Conservation (phyloP, 2,888 invertebrate genomes). For the Philonicus albiceps region DNA sequence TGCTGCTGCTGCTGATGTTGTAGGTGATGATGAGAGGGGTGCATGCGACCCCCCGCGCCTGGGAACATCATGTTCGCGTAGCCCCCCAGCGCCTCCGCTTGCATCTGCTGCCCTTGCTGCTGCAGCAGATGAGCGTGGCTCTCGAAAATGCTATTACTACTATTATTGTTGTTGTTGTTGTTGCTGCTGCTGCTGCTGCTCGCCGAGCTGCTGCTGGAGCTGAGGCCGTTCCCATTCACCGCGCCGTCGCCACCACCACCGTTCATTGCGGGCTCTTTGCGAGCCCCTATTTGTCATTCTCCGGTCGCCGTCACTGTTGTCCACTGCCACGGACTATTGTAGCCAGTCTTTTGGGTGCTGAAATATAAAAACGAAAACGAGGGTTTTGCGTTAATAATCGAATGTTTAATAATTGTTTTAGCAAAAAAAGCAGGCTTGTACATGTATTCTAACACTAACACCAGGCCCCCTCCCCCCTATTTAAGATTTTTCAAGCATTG, state of each 20-base stretch:
- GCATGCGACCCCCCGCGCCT: slow-evolving; percentile 46
- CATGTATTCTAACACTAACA: neutral
- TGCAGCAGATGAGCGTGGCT: slow-evolving; percentile 5
- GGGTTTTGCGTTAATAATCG: neutral
- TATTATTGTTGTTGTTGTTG: slow-evolving; percentile 50
- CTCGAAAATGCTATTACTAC: slow-evolving; percentile 49
- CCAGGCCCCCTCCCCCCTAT: neutral
- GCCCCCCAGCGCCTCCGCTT: slow-evolving; percentile 48
- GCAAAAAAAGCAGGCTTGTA: neutral
- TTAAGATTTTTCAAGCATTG: neutral
- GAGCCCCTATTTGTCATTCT: slow-evolving; percentile 68
- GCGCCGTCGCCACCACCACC: slow-evolving; percentile 45
- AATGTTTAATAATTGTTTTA: neutral
- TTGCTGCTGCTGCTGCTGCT: slow-evolving; percentile 40
- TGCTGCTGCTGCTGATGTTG: slow-evolving; percentile 47
- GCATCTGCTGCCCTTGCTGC: slow-evolving; percentile 11
- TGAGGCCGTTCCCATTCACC: slow-evolving; percentile 16
- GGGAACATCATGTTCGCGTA: slow-evolving; percentile 51
- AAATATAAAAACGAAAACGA: slow-evolving; percentile 46
- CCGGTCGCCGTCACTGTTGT: slow-evolving; percentile 68
- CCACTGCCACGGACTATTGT: slow-evolving; percentile 69
- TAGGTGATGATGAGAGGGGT: slow-evolving; percentile 47
- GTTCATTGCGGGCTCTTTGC: slow-evolving; percentile 59
- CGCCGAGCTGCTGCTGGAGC: slow-evolving; percentile 41
- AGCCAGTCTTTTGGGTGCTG: slow-evolving; percentile 61